These are phyloP conservation scores for Campylomormyrus numenius DNA, from an alignment of 2,113 vertebrate species.

Conservation along the genomic window DNA sequence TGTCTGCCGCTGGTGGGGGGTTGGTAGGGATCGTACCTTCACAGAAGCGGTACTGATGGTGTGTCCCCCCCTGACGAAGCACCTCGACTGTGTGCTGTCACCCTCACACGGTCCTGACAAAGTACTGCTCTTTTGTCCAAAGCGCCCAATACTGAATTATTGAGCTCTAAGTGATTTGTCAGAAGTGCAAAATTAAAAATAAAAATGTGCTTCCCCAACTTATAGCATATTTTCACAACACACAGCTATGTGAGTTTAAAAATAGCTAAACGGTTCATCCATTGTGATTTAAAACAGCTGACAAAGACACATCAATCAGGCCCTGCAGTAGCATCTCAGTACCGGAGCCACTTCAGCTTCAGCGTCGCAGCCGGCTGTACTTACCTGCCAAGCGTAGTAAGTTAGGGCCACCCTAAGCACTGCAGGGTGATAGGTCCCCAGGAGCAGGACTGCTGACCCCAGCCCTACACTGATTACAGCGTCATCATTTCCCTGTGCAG, in stretches of 20 bases:
- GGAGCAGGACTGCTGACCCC: neutral
- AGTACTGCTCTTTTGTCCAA: neutral
- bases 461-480: neutral
- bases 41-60: neutral
- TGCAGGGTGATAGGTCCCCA: too few species aligned
- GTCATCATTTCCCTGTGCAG: neutral
- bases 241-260: neutral
- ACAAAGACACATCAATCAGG: too few species aligned
- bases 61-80: neutral
- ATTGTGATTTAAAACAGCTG: too few species aligned
- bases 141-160: neutral
- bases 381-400: neutral
- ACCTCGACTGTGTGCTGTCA: neutral
- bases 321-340: neutral
- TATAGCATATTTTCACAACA: neutral
- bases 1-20: neutral
- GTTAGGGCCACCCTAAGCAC: neutral
- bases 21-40: neutral
- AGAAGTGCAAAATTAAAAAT: neutral
- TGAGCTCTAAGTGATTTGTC: neutral
- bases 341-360: too few species aligned
- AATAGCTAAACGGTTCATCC: neutral
- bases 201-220: neutral
- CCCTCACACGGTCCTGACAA: neutral
- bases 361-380: too few species aligned